Base-by-base conservation (phyloP, 2,113 vertebrate genomes). In the Anoura caudifer region DNA sequence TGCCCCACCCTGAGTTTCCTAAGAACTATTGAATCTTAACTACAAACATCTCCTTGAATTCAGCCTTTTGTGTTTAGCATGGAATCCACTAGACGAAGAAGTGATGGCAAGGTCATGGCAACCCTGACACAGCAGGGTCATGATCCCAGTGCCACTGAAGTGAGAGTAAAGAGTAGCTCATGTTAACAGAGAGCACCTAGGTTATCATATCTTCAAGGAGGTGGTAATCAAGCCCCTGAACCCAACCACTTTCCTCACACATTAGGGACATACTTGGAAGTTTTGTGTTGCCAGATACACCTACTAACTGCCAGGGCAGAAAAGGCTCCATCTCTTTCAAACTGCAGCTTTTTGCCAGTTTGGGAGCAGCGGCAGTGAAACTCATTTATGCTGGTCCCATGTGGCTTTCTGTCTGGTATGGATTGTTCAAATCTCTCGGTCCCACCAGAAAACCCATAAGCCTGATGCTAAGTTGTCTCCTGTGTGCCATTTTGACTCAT, bases 361-460 rank as follows among this genome's bases (percentile, higher is more conserved):
- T 91, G 33, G 54, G 56, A 81, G 11, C n/a, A 28, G 38, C 2
- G 20, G 54, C 65, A 38, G 22, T 67, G 52, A 85, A 79, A 59
- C 65, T 82, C 65, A 33, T 81, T 77, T 47, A 41, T 33, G 16
- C 11, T 47, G 43, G 52, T 86, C 81, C 41, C 82, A 33, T 16
- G 50, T 69, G 82, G 28, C 81, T 72, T 17, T 81, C 36, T 87
- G 52, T 82, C 82, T 85, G 16, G 41, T 67, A 93, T 28, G 89
- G 88, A 92, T 76, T 80, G 72, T 80, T 91, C 72, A 83, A 2
- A 76, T 88, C 90, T 95, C 77, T 97, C 0, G 12, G 43, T 95
- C 72, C 94, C 52, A 93, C 92, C 94, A 82, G 94, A 83, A 90
- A 95, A 76, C 90, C 67, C n/a, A 70, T 67, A 77, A 93, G 43